These are phyloP conservation scores for Lepeophtheirus nordmannii DNA, from an alignment of 2,888 invertebrate species.

Conservation along the genomic window DNA sequence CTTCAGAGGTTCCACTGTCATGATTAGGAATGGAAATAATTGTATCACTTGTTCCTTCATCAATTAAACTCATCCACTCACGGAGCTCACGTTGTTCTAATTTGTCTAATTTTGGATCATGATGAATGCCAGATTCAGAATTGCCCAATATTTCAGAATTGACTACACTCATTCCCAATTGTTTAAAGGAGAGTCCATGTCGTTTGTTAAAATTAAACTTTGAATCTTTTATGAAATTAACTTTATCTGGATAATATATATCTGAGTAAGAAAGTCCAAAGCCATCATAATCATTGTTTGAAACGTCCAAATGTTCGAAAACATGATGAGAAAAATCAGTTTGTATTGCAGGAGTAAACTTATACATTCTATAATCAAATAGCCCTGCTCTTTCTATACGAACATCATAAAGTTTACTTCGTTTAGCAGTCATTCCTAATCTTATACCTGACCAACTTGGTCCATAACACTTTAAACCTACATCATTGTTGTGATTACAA, in stretches of 20 bases:
- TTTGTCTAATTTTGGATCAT: constrained; percentile 70
- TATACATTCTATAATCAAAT: constrained; percentile 73
- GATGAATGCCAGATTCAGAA: constrained; percentile 68
- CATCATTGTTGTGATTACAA: constrained; percentile 67
- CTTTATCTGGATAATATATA: constrained; percentile 50
- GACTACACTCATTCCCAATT: constrained; percentile 59
- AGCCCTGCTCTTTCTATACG: constrained; percentile 83
- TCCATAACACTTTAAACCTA: constrained; percentile 71
- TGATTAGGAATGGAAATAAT: constrained; percentile 55
- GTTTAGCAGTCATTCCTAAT: constrained; percentile 70
- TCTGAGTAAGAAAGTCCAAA: constrained; percentile 86
- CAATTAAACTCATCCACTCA: constrained; percentile 62
- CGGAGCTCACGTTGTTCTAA: constrained; percentile 75
- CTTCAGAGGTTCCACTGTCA: constrained; percentile 45
- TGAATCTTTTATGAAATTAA: constrained; percentile 65
- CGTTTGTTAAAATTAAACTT: constrained; percentile 68
- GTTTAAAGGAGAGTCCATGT: constrained; percentile 75
- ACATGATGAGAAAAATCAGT: constrained; percentile 46
- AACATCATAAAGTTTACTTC: constrained; percentile 69
- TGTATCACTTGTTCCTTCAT: constrained; percentile 46
- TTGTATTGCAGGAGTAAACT: constrained; percentile 73
- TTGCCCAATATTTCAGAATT: constrained; percentile 68
- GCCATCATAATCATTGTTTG: constrained; percentile 78
- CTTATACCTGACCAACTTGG: constrained; percentile 87
- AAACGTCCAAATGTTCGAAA: constrained; percentile 43